Conservation (phyloP, 2,888 invertebrate species). For the Hypolimnas misippus region DNA sequence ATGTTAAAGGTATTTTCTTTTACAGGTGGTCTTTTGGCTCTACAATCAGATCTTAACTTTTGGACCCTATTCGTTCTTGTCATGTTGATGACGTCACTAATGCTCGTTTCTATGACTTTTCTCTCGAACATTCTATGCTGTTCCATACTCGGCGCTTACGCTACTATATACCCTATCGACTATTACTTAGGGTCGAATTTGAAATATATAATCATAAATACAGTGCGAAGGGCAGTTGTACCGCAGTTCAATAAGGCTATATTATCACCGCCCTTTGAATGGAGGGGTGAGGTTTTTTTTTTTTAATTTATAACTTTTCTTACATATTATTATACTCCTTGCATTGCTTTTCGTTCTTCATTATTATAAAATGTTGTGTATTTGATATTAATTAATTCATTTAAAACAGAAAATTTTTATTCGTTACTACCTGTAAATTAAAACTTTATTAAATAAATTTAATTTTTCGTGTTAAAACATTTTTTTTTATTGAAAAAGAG, state of each 20-base stretch:
- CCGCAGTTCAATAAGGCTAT: constrained; percentile 83
- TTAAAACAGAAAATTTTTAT: too few species aligned
- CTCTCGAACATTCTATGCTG: constrained; percentile 86
- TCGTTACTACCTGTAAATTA: too few species aligned
- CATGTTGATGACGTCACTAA: constrained; percentile 73
- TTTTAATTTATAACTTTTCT: neutral
- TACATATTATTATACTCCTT: too few species aligned
- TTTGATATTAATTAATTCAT: neutral
- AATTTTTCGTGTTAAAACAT: too few species aligned
- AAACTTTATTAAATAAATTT: too few species aligned
- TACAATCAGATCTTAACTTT: constrained; percentile 84
- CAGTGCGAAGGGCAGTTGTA: constrained; percentile 85
- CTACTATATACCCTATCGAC: constrained; percentile 85
- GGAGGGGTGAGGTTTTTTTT: constrained; percentile 74
- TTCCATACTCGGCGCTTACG: constrained; percentile 86
- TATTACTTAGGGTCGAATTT: constrained; percentile 86
- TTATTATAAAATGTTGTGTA: constrained; percentile 4
- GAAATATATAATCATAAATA: constrained; percentile 87
- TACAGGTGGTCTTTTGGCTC: constrained; percentile 72
- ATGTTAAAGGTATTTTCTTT: constrained; percentile 7
- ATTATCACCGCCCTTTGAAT: constrained; percentile 84
- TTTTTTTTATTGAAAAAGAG: too few species aligned
- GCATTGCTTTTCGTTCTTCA: neutral
- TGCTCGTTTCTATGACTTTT: constrained; percentile 77
- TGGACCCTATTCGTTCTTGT: constrained; percentile 85